phyloP scores from a whole-genome alignment of 1,140 invertebrate species.

The Linepithema humile region DNA sequence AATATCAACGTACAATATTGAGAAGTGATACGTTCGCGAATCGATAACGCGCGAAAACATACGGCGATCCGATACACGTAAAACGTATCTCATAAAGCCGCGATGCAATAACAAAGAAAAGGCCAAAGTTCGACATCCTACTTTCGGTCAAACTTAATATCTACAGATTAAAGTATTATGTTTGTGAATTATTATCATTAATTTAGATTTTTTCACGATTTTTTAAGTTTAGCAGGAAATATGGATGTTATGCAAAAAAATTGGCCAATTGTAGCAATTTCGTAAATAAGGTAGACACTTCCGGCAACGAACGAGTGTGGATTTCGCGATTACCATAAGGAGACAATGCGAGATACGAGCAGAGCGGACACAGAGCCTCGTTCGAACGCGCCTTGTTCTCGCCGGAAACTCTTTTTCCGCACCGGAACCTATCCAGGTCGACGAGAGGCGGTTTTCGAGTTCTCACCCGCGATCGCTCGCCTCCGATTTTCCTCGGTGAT shows the following conservation, averaged over 20 bases:
- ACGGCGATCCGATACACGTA: not conserved
- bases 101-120: not conserved
- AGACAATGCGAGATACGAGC: slow-evolving; percentile 40
- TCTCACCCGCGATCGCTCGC: slow-evolving; percentile 30
- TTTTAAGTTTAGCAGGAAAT: not conserved
- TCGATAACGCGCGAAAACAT: not conserved
- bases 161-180: not conserved
- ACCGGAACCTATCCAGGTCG: slow-evolving; percentile 58
- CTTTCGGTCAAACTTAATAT: too few relatives aligned
- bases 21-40: not conserved
- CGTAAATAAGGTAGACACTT: not conserved
- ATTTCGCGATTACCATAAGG: slow-evolving; percentile 18
- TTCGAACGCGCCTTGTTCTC: slow-evolving; percentile 10
- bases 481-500: slow-evolving; percentile 53
- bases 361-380: not conserved
- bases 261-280: not conserved
- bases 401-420: slow-evolving; percentile 46
- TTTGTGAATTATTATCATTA: not conserved
- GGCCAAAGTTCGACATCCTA: too few relatives aligned
- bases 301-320: not conserved
- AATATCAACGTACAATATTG: not conserved
- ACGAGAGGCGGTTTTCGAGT: slow-evolving; percentile 28
- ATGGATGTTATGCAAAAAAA: not conserved
- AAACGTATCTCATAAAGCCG: not conserved
- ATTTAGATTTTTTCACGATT: not conserved